Conservation (phyloP, 2,888 invertebrate species). For the Erpobdella octoculata region DNA sequence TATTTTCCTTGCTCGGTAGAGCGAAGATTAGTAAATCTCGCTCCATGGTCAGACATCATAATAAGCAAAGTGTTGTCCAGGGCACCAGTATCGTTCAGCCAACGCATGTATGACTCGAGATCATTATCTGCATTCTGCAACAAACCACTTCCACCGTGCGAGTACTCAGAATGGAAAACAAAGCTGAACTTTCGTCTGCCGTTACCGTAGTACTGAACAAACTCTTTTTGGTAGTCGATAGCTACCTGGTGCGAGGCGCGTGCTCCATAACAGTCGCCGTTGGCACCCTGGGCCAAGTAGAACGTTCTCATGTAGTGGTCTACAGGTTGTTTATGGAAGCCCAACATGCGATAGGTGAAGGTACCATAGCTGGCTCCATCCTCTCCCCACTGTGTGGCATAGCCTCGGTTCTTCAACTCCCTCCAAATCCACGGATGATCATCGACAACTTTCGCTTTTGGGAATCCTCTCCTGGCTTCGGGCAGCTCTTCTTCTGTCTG, state of each 20-base stretch:
- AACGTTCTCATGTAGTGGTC: constrained; percentile 82
- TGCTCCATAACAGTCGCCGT: constrained; percentile 62
- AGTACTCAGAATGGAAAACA: constrained; percentile 79
- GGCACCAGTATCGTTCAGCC: constrained; percentile 58
- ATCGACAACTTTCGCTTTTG: constrained; percentile 62
- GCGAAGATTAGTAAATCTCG: constrained; percentile 65
- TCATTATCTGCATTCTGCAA: constrained; percentile 72
- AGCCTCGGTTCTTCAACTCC: constrained; percentile 58
- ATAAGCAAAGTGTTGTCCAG: constrained; percentile 74
- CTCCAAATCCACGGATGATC: constrained; percentile 80
- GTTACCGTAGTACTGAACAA: constrained; percentile 60
- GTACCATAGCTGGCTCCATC: constrained; percentile 68
- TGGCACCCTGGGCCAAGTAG: constrained; percentile 37
- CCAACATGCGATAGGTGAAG: constrained; percentile 80
- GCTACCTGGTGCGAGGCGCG: constrained; percentile 61
- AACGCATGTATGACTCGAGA: constrained; percentile 56
- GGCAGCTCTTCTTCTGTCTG: constrained; percentile 37
- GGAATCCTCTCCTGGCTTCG: constrained; percentile 34
- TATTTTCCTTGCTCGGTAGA: constrained; percentile 81
- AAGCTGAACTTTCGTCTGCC: constrained; percentile 70
- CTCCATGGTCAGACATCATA: constrained; percentile 85
- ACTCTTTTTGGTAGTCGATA: constrained; percentile 54
- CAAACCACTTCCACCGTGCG: constrained; percentile 75
- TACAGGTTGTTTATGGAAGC: constrained; percentile 73
- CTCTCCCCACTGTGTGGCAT: constrained; percentile 72